Percentiles rank a stretch among this genome's conserved stretches.
Evolutionary conservation across 2,888 invertebrate genomes (phyloP).

Genomic region (Tenthredo scrophulariae): DNA sequence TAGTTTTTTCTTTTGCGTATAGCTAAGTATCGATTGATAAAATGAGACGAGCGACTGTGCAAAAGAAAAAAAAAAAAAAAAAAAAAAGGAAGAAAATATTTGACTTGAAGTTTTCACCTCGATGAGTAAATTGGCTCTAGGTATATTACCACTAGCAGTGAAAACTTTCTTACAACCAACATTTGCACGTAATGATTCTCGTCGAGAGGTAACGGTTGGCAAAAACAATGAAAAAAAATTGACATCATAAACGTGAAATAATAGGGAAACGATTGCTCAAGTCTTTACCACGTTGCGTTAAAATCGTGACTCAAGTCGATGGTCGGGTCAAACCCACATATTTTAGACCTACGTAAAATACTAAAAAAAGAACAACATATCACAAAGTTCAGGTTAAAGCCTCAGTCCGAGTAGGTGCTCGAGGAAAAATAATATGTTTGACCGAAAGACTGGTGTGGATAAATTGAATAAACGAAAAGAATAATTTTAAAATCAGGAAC

Average conservation of each 20-base stretch:
- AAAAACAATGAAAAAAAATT: slow-evolving; percentile 22
- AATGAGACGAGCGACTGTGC: too few species aligned
- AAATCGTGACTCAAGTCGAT: slow-evolving; percentile 18
- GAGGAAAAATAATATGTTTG: background rate
- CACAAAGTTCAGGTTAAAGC: background rate
- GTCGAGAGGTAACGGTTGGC: background rate
- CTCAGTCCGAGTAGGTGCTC: background rate
- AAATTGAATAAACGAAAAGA: background rate
- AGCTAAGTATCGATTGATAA: background rate
- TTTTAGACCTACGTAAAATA: background rate
- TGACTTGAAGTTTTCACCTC: background rate
- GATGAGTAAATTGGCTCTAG: background rate
- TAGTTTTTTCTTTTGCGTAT: too few species aligned
- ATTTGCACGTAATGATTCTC: slow-evolving; percentile 25
- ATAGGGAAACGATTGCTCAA: slow-evolving; percentile 23
- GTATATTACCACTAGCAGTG: background rate
- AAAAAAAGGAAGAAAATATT: background rate
- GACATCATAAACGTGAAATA: slow-evolving; percentile 39
- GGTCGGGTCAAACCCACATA: background rate
- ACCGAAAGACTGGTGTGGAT: background rate
- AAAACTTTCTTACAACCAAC: slow-evolving; percentile 27
- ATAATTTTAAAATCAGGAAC: background rate
- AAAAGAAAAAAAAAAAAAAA: background rate
- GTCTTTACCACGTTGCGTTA: slow-evolving; percentile 18
- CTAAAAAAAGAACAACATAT: background rate